phyloP scores from a whole-genome alignment of 37 sponge, comb jelly and placozoan species.

The Chondrilla cf. caribensis region DNA sequence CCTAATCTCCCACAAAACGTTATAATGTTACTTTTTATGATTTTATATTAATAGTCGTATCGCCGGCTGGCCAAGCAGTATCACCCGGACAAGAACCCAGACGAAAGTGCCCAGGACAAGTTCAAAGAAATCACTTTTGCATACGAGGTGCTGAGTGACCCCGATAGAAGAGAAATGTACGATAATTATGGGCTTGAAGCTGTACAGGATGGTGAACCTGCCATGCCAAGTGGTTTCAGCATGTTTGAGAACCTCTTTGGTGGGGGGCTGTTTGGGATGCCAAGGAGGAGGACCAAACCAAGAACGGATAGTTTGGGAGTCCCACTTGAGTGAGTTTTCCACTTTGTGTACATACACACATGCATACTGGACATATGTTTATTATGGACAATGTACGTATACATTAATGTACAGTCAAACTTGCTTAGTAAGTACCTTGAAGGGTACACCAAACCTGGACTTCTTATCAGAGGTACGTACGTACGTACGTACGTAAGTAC shows the following conservation, averaged over 20 bases:
- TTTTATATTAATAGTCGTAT: constrained; percentile 73
- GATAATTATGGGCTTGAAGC: constrained; percentile 66
- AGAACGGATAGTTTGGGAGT: constrained; percentile 63
- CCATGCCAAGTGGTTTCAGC: constrained; percentile 15
- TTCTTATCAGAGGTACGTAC: no score
- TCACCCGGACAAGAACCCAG: constrained; percentile 74
- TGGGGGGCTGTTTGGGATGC: constrained; percentile 25
- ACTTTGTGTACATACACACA: neutral
- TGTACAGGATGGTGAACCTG: constrained; percentile 30
- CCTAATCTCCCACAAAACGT: no score
- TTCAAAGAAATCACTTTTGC: constrained; percentile 75
- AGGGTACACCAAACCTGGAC: neutral
- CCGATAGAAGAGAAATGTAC: constrained; percentile 73
- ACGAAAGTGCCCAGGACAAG: constrained; percentile 52
- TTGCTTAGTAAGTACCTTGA: no score
- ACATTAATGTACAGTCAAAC: no score
- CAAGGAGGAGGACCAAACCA: constrained; percentile 34
- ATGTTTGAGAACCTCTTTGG: constrained; percentile 37
- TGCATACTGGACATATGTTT: no score
- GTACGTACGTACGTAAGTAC: neutral
- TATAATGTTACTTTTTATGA: no score
- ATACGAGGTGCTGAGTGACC: constrained; percentile 73
- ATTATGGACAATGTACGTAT: no score
- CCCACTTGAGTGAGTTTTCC: constrained; percentile 72
- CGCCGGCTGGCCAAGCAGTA: constrained; percentile 68